Evolutionary conservation across 53 echinoderm and acorn worm species (phyloP), one percentile per base, ranked within the genome.

Genomic region (Temnopleurus reevesii): DNA sequence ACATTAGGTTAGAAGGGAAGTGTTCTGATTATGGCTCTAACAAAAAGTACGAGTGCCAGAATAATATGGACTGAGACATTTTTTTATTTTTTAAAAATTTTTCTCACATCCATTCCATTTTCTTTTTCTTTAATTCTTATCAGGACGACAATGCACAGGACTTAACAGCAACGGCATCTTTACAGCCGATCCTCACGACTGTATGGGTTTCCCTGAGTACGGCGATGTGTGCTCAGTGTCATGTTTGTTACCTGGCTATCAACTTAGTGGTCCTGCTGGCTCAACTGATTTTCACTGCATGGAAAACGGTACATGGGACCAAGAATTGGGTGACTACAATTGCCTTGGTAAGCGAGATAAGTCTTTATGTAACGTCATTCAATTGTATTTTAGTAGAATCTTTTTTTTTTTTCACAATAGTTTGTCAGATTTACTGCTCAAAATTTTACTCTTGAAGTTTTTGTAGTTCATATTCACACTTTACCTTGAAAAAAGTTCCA

Each of bases 251-350:
- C 49, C 88, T 0, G 88, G 88, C 65, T 87, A 51, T n/a, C 46
- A 21, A 9, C 71, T 87, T 35, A 8, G n/a, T 19, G 46, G 26
- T 17, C 8, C 46, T 31, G n/a, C n/a, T n/a, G 49, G 29, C 19
- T 51, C 25, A 9, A 25, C 55, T 28, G 66, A 87, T 18, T 45
- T 66, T 31, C 51, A 33, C 1, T 87, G 88, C 53, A 65, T 46
- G 34, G 51, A 64, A 46, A 34, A 87, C 23, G 88, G 88, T 21
- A 87, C 88, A 31, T 87, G 88, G 88, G 71, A 66, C 34, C 65
- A 51, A 46, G 53, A 23, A 29, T 34, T 53, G 17, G 21, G 6
- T 6, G 46, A 66, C 4, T 47, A 31, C 35, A 18, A 26, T n/a
- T 87, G 88, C 53, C n/a, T 46, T 31, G 88, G 88, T 87, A 60